Evolutionary conservation across 2,888 invertebrate species (phyloP).

Genomic region (Sinohyriopsis cumingii): DNA sequence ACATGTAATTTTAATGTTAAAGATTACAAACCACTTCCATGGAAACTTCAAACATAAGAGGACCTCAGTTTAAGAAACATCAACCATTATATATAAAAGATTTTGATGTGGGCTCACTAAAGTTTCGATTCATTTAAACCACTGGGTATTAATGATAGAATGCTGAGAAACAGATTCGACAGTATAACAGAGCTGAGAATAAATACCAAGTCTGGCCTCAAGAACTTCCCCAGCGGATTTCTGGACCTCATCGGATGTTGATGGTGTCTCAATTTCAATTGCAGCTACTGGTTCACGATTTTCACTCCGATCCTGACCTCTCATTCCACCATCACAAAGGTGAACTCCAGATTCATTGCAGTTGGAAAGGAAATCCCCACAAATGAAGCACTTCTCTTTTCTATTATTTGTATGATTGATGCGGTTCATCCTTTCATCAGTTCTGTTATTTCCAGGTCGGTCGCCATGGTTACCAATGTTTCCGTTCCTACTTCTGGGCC

Average conservation of each 20-base stretch:
- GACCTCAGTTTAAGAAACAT: too few relatives aligned
- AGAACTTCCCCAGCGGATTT: conserved; percentile 35
- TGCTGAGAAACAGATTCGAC: neutral
- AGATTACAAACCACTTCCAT: neutral
- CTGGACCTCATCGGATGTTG: conserved; percentile 7
- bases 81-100: too few relatives aligned
- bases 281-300: conserved; percentile 6
- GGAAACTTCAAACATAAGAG: too few relatives aligned
- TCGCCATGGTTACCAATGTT: too few relatives aligned
- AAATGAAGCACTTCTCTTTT: conserved; percentile 55
- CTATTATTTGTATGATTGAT: too few relatives aligned
- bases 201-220: conserved; percentile 50
- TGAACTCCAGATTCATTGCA: conserved; percentile 58
- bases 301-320: conserved; percentile 9
- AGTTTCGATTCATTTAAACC: too few relatives aligned
- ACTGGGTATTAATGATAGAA: too few relatives aligned
- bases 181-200: neutral
- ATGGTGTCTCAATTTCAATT: conserved; percentile 7
- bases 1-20: too few relatives aligned
- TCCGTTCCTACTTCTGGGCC: too few relatives aligned
- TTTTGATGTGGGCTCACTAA: too few relatives aligned
- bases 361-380: conserved; percentile 61
- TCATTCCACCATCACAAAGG: conserved; percentile 55
- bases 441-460: too few relatives aligned
- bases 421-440: too few relatives aligned